Conservation (phyloP, 2,797 vertebrate species). For the Pipistrellus pipistrellus region DNA sequence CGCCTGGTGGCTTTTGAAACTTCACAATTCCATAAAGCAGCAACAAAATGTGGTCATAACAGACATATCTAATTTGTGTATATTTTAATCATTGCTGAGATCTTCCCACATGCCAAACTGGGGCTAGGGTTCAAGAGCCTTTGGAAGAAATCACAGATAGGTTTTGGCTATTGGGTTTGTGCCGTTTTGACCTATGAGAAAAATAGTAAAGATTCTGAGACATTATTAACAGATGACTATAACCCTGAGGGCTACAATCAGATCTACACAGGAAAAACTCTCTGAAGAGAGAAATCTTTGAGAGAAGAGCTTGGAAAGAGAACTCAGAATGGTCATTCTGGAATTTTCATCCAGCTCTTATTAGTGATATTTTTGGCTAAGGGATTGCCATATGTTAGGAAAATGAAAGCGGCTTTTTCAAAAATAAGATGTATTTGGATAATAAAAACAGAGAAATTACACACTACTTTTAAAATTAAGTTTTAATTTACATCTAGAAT, state of each 20-base stretch:
- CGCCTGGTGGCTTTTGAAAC: constrained; percentile 72
- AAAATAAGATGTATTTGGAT: constrained; percentile 11
- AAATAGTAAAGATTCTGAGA: background rate
- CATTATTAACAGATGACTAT: background rate
- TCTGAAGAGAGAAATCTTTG: background rate
- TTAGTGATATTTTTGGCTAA: background rate
- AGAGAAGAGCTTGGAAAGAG: background rate
- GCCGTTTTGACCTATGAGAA: background rate
- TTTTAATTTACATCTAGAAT: constrained; percentile 29
- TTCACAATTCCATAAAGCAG: constrained; percentile 69
- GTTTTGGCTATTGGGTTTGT: background rate
- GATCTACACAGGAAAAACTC: background rate
- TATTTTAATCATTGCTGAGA: constrained; percentile 68
- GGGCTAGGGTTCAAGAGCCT: constrained; percentile 20
- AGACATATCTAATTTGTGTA: constrained; percentile 76
- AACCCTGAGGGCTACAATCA: background rate
- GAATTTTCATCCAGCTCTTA: constrained; percentile 10
- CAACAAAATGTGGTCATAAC: constrained; percentile 72
- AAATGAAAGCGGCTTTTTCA: constrained; percentile 38
- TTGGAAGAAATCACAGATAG: background rate
- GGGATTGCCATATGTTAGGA: background rate
- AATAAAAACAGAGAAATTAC: constrained; percentile 26
- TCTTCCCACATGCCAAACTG: constrained; percentile 46
- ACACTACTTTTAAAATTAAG: background rate
- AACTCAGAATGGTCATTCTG: background rate